These are phyloP conservation scores for Drosophila repletoides DNA, from an alignment of 1,140 invertebrate species.

Conservation along the genomic window DNA sequence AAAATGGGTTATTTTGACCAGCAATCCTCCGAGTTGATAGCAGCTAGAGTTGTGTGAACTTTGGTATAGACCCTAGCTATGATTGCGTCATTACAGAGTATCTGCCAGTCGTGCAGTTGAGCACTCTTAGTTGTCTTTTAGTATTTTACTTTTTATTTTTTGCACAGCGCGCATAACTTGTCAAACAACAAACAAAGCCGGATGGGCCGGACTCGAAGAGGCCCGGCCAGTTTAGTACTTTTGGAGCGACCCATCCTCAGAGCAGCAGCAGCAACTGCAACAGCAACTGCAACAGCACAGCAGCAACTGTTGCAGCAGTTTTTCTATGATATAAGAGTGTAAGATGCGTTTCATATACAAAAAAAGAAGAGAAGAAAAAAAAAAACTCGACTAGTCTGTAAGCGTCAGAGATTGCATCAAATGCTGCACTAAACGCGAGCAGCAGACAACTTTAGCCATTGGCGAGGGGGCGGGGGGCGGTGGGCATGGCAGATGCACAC, in stretches of 20 bases:
- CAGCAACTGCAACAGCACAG: neutral
- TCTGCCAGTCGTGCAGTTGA: neutral
- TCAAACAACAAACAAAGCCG: conserved; percentile 70
- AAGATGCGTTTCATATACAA: conserved; percentile 31
- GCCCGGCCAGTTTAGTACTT: conserved; percentile 4
- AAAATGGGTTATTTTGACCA: neutral
- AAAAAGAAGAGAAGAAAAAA: neutral
- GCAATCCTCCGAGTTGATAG: too few species aligned
- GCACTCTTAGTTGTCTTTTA: too few species aligned
- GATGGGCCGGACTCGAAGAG: conserved; percentile 16
- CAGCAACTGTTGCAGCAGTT: too few species aligned
- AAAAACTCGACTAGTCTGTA: conserved; percentile 39
- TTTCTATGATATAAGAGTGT: conserved; percentile 37
- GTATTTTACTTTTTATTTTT: neutral
- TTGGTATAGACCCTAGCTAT: too few species aligned
- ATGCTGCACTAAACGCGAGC: conserved; percentile 12
- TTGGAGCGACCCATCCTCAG: conserved; percentile 2
- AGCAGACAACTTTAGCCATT: conserved; percentile 3
- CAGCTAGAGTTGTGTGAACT: too few species aligned
- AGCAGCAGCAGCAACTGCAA: conserved; percentile 3
- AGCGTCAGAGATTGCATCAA: conserved; percentile 48
- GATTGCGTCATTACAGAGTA: too few species aligned
- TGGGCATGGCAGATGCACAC: conserved; percentile 22
- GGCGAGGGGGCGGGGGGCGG: too few species aligned
- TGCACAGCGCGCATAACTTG: conserved; percentile 58